Evolutionary conservation across 2,888 invertebrate species (phyloP).

Genomic region (Pristionchus maxplancki): DNA sequence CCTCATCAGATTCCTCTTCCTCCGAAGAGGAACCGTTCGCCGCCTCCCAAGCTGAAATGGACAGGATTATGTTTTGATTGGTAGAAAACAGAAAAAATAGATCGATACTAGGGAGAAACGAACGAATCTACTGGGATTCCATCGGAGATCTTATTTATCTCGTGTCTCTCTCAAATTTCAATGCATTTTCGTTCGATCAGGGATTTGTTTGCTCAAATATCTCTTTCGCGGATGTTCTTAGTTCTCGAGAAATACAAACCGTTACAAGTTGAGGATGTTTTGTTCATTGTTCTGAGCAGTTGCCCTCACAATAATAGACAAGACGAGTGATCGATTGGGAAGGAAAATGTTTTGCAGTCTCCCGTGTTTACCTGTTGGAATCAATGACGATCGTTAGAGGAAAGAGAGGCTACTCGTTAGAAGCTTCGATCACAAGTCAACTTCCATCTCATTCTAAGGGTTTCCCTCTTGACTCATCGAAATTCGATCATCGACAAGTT

Average conservation of each 20-base stretch:
- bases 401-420: not conserved
- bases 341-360: not conserved
- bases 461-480: not conserved
- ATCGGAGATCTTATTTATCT: not conserved
- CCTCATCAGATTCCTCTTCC: constrained; percentile 52
- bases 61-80: not conserved
- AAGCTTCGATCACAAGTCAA: not conserved
- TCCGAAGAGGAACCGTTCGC: constrained; percentile 52
- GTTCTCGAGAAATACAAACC: not conserved
- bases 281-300: not conserved
- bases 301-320: not conserved
- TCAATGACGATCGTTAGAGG: not conserved
- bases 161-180: constrained; percentile 21
- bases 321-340: not conserved
- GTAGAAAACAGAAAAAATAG: not conserved
- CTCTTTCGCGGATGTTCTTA: not conserved
- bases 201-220: constrained; percentile 13
- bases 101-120: not conserved
- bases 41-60: constrained; percentile 49
- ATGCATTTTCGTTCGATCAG: not conserved
- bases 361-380: not conserved
- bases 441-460: not conserved
- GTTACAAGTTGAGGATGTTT: not conserved
- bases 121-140: not conserved
- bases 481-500: not conserved